phyloP scores from a whole-genome alignment of 2,113 vertebrate species.

The Psephotus haematonotus region DNA sequence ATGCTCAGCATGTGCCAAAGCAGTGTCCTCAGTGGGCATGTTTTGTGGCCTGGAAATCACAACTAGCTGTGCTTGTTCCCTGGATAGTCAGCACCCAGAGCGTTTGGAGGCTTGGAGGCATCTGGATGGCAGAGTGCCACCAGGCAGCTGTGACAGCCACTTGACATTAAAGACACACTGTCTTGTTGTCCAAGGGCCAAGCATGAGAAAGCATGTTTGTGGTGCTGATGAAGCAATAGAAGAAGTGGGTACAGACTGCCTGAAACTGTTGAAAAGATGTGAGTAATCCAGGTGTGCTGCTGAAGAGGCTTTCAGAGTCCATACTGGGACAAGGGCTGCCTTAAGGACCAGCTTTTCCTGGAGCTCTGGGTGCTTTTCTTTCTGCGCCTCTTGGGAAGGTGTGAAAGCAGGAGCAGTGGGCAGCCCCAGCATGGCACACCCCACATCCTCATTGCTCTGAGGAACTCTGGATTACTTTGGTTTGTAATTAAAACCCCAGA shows the following conservation, averaged over 20 bases:
- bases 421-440: not conserved
- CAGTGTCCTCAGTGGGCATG: not conserved
- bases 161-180: not conserved
- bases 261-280: not conserved
- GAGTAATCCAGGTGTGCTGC: not conserved
- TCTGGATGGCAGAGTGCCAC: not conserved
- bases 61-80: not conserved
- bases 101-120: not conserved
- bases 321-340: not conserved
- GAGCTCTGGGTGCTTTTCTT: not conserved
- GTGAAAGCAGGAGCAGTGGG: not conserved
- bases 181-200: not conserved
- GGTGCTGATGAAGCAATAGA: not conserved
- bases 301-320: not conserved
- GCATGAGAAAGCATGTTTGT: not conserved
- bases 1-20: not conserved
- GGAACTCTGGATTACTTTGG: not conserved
- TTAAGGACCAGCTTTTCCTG: not conserved
- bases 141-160: not conserved
- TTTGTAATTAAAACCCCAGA: not conserved
- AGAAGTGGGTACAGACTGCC: not conserved
- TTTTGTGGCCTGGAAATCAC: not conserved
- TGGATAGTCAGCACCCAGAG: not conserved
- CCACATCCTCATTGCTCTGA: not conserved
- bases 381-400: not conserved